These are phyloP conservation scores for Saturnia pavonia DNA, from an alignment of 2,888 invertebrate genomes.

Conservation along the genomic window DNA sequence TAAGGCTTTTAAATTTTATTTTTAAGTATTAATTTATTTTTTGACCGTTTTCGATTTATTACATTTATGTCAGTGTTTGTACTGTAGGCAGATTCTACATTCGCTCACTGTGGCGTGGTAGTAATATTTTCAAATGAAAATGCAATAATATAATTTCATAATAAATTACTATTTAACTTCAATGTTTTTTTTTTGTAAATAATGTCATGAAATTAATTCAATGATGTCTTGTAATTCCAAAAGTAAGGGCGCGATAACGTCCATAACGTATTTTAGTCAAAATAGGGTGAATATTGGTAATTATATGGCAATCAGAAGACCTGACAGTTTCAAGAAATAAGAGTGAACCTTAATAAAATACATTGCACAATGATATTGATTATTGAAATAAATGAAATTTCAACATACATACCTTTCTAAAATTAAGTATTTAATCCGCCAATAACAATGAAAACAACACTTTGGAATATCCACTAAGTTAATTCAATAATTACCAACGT, in stretches of 20 bases:
- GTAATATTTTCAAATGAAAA: too few species aligned
- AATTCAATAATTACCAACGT: neutral
- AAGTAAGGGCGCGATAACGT: neutral
- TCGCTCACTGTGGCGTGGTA: too few species aligned
- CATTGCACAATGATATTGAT: neutral
- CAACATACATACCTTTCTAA: neutral
- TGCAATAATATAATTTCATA: too few species aligned
- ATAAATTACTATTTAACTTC: too few species aligned
- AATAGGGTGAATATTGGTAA: neutral
- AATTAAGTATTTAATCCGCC: neutral
- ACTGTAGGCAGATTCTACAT: too few species aligned
- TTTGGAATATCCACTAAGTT: neutral
- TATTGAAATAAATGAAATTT: neutral
- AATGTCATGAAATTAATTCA: neutral
- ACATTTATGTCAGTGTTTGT: too few species aligned
- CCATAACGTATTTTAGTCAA: neutral
- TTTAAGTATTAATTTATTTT: too few species aligned
- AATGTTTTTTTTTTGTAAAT: neutral
- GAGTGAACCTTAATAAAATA: neutral
- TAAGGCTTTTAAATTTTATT: neutral
- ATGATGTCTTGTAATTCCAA: neutral
- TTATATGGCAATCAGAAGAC: neutral
- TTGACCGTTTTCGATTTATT: too few species aligned
- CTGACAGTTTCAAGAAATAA: neutral
- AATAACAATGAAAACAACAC: slow-evolving; percentile 1